Evolutionary conservation across 1,140 invertebrate genomes (phyloP), one percentile per base, ranked within the genome.

Genomic region (Drosophila truncata): DNA sequence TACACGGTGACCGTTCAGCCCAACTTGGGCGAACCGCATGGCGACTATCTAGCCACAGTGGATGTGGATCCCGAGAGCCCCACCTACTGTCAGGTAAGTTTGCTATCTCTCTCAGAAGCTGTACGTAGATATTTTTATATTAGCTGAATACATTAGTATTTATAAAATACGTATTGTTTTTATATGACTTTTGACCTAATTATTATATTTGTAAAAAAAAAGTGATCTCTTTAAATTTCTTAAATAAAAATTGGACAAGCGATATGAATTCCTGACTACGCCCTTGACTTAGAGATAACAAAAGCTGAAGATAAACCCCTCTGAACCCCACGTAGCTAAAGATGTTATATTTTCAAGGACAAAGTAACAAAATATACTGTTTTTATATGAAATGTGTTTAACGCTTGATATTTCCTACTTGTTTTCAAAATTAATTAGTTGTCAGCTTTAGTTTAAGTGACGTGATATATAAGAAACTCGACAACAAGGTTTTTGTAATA

Each of bases 31-130:
- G 92, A 93, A 46, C 91, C 86, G 1, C 96, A 97, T 91, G 95
- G 96, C 1, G 98, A 99, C 93, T 97, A 98, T 84, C 93, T 99
- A 18, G 95, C 96, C 10, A 98, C 98, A 0, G 95, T 99, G 2
- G 98, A 99, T 91, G 96, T 99, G 6, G 96, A 99, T 93, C 97
- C 97, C 1, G 81, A 95, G 2, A 99, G 98, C 47, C 92, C 95
- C 4, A 97, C 96, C n/a, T 99, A 97, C 92, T 95, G 95, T 62
- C 95, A 98, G 95, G 98, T 98, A 93, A 90, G 70, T 74, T 47
- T 16, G 52, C n/a, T 25, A 35, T 11, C 6, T 14, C 10, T 23
- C 14, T 16, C 27, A 44, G n/a, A 57, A 64, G 72, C 37, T 42
- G 16, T 13, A 27, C 54, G 14, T 63, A 16, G 33, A 25, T 16